Conservation (phyloP, 2,113 vertebrate species). For the Macquaria australasica region DNA sequence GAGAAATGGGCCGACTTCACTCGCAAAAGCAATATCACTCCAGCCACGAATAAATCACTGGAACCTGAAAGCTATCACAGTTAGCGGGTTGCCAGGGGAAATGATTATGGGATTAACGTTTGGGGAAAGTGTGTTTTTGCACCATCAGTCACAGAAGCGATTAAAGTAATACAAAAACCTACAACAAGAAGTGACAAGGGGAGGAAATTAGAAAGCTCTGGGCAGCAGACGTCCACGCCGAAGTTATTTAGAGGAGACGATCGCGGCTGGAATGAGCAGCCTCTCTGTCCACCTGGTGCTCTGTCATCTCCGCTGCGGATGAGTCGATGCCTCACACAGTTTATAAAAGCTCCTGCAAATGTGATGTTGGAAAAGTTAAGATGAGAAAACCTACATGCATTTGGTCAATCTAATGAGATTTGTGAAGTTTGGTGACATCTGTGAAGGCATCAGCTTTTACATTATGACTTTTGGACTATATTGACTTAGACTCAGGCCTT, state of each 20-base stretch:
- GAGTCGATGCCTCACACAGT: neutral
- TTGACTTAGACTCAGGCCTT: too few relatives aligned
- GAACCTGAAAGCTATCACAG: constrained; percentile 48
- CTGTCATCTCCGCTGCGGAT: neutral
- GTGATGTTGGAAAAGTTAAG: neutral
- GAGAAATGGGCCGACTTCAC: constrained; percentile 15
- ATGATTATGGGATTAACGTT: constrained; percentile 63
- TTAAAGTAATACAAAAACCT: constrained; percentile 50
- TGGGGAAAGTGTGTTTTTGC: constrained; percentile 55
- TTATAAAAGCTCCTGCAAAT: neutral
- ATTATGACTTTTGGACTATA: too few relatives aligned
- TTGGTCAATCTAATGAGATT: neutral
- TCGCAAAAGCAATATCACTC: constrained; percentile 45
- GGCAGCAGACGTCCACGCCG: constrained; percentile 8
- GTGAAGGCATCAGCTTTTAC: too few relatives aligned
- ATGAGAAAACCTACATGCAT: neutral
- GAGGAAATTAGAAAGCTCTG: constrained; percentile 55
- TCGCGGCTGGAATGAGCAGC: constrained; percentile 35
- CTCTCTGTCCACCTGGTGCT: constrained; percentile 39
- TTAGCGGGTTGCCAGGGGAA: constrained; percentile 32
- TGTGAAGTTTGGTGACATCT: too few relatives aligned
- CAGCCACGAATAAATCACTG: constrained; percentile 46
- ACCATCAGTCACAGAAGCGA: constrained; percentile 46
- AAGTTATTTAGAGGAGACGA: constrained; percentile 24
- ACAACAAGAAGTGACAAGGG: constrained; percentile 64